These are phyloP conservation scores for Peromyscus polionotus DNA, from an alignment of 2,113 vertebrate genomes.

Conservation along the genomic window DNA sequence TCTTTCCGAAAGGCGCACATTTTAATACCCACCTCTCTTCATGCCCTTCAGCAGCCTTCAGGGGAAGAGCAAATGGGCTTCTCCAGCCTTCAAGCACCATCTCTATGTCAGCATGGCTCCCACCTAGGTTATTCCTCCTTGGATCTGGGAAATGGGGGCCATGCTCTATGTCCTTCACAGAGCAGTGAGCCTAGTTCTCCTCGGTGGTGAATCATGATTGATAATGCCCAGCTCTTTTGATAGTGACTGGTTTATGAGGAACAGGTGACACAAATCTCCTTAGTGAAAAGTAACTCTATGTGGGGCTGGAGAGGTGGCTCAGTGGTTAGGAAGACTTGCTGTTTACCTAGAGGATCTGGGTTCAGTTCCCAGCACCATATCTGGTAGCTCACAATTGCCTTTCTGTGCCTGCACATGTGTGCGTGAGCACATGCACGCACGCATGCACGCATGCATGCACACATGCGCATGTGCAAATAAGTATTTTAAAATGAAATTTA, in stretches of 20 bases:
- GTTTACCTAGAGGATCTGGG: not conserved
- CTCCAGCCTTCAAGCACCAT: not conserved
- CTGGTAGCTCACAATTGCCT: not conserved
- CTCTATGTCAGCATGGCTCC: not conserved
- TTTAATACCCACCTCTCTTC: not conserved
- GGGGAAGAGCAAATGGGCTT: slow-evolving; percentile 1
- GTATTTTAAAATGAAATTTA: not conserved
- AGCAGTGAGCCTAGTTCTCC: not conserved
- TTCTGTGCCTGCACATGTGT: not conserved
- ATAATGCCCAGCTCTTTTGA: not conserved
- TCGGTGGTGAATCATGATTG: not conserved
- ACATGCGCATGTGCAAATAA: not conserved
- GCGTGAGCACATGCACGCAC: not conserved
- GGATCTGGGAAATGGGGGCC: not conserved
- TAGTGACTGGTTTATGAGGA: not conserved
- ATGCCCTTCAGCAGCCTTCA: not conserved
- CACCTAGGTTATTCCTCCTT: not conserved
- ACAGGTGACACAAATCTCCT: not conserved
- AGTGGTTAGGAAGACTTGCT: not conserved
- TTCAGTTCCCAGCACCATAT: not conserved
- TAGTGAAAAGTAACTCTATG: not conserved
- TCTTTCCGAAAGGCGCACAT: not conserved
- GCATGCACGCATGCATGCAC: not conserved
- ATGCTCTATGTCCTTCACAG: not conserved
- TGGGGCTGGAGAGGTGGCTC: not conserved